phyloP scores from a whole-genome alignment of 2,888 invertebrate species.

The Standfussiana lucernea region DNA sequence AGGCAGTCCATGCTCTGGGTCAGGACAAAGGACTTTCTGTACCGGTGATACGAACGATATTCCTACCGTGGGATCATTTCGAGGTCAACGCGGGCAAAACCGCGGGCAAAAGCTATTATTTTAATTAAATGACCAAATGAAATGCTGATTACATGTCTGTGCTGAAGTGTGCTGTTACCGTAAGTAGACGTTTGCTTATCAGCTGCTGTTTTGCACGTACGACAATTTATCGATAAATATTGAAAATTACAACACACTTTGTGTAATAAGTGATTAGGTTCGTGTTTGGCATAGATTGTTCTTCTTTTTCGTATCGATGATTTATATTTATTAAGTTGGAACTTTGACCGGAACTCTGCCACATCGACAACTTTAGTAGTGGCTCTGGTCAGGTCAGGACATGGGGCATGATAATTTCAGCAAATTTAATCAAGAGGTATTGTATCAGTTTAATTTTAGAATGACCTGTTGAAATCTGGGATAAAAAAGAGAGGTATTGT shows the following conservation, averaged over 20 bases:
- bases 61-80: neutral
- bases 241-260: conserved; percentile 44
- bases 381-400: neutral
- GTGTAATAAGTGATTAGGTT: conserved; percentile 31
- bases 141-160: conserved; percentile 31
- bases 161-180: conserved; percentile 1
- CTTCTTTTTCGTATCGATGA: neutral
- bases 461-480: neutral
- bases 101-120: conserved; percentile 12
- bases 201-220: conserved; percentile 37
- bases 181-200: conserved; percentile 32
- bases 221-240: conserved; percentile 32
- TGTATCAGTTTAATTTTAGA: neutral
- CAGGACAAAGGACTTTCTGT: neutral
- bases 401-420: conserved; percentile 2
- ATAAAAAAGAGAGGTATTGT: neutral
- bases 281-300: conserved; percentile 2
- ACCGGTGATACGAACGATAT: neutral
- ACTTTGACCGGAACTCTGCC: neutral
- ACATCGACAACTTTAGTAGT: neutral
- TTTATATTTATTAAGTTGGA: neutral
- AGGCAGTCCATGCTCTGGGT: neutral
- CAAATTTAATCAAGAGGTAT: neutral
- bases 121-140: conserved; percentile 42
- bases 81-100: neutral